Evolutionary conservation across 2,113 vertebrate genomes (phyloP).

Genomic region (Pogonocichla stellata): DNA sequence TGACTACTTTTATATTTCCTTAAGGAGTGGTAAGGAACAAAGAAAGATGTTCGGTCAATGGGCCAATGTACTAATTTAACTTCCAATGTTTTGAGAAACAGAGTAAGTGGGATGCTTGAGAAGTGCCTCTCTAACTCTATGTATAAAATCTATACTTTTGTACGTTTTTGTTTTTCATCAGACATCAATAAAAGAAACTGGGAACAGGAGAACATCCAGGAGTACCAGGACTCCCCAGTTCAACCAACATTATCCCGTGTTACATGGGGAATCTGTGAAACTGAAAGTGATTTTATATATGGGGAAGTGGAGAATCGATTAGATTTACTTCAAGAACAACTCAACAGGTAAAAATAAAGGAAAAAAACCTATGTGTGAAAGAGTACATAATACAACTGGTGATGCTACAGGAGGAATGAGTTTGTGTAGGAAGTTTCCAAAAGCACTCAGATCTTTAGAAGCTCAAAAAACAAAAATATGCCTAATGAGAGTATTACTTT

Average conservation of each 20-base stretch:
- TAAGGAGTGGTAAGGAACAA: not conserved
- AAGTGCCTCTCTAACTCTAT: not conserved
- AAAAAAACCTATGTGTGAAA: not conserved
- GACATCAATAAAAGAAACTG: slow-evolving; percentile 78
- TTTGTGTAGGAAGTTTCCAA: not conserved
- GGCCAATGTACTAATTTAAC: not conserved
- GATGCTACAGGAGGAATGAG: not conserved
- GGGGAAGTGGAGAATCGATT: slow-evolving; percentile 95
- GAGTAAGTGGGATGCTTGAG: not conserved
- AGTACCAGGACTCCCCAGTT: slow-evolving; percentile 78
- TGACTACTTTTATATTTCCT: not conserved
- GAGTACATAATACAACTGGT: not conserved
- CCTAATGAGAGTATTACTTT: not conserved
- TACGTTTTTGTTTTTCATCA: slow-evolving; percentile 55
- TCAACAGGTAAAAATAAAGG: slow-evolving; percentile 86
- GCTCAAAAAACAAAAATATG: not conserved
- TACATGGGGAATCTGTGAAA: slow-evolving; percentile 84
- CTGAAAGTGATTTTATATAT: slow-evolving; percentile 90
- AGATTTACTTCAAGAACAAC: slow-evolving; percentile 93
- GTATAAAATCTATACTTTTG: not conserved
- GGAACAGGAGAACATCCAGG: slow-evolving; percentile 77
- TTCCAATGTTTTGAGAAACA: not conserved
- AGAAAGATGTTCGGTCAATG: not conserved
- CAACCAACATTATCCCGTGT: slow-evolving; percentile 75
- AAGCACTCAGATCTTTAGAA: not conserved